These are phyloP conservation scores for Lepidotrigona ventralis DNA, from an alignment of 1,140 invertebrate genomes.

Conservation along the genomic window DNA sequence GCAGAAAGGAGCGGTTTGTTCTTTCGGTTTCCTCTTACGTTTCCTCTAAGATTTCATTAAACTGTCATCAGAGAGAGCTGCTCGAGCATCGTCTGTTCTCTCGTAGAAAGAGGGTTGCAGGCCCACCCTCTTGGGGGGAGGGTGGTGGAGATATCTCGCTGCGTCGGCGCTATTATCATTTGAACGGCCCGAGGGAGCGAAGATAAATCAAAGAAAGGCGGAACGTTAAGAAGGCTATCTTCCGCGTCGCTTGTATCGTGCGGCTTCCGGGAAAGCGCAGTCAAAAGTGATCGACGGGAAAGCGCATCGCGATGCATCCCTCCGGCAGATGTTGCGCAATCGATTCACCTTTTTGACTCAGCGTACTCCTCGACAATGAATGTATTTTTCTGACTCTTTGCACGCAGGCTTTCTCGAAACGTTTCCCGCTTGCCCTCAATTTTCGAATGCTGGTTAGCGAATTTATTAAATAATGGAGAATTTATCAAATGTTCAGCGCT, in stretches of 20 bases:
- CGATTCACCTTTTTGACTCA: slow-evolving; percentile 17
- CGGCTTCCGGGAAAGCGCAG: not conserved
- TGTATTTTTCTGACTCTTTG: slow-evolving; percentile 47
- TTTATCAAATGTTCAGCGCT: too few species aligned
- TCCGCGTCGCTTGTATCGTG: slow-evolving; percentile 13
- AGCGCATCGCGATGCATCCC: slow-evolving; percentile 27
- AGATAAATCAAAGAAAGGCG: slow-evolving; percentile 13
- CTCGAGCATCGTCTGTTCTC: not conserved
- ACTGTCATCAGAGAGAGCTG: not conserved
- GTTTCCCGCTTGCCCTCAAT: too few species aligned
- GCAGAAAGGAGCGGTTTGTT: too few species aligned
- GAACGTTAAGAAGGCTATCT: slow-evolving; percentile 17
- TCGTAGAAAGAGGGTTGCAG: not conserved
- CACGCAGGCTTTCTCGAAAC: not conserved
- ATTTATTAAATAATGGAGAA: too few species aligned
- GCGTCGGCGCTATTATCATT: slow-evolving; percentile 3
- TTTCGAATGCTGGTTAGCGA: not conserved
- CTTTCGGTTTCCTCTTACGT: not conserved
- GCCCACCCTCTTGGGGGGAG: too few species aligned
- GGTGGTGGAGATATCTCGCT: not conserved
- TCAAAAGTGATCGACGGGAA: slow-evolving; percentile 21
- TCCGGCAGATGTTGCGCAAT: slow-evolving; percentile 46
- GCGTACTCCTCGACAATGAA: slow-evolving; percentile 27
- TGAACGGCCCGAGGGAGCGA: not conserved
- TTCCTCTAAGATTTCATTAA: not conserved